A percentile compares a stretch with the other conserved stretches of the same genome.
Conservation (phyloP, 2,797 vertebrate genomes). For the Anguilla marmorata region DNA sequence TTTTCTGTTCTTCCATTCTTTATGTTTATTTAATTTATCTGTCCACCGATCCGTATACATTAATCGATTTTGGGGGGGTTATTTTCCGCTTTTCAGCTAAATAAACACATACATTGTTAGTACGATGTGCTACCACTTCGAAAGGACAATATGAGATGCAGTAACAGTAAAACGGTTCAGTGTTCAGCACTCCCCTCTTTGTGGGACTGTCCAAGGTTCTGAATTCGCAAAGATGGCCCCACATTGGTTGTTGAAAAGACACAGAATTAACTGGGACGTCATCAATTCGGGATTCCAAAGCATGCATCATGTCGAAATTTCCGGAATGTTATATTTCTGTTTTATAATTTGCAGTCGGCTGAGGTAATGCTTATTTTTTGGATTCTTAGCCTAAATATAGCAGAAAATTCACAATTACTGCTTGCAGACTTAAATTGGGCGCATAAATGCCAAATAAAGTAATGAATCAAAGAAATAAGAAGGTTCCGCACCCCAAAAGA, state of each 20-base stretch:
- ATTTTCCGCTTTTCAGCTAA: not conserved
- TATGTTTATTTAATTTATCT: not conserved
- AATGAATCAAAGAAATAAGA: too few species aligned
- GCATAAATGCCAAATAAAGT: too few species aligned
- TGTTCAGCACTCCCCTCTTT: not conserved
- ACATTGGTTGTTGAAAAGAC: not conserved
- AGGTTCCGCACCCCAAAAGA: too few species aligned
- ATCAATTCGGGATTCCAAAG: not conserved
- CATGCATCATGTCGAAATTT: not conserved
- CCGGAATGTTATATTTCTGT: not conserved
- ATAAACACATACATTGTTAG: not conserved
- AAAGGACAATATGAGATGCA: not conserved
- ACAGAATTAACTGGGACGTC: not conserved
- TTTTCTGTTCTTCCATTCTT: not conserved
- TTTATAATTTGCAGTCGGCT: not conserved
- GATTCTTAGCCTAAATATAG: too few species aligned
- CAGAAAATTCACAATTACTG: too few species aligned
- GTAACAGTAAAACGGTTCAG: not conserved
- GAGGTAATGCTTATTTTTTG: not conserved
- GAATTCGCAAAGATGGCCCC: not conserved
- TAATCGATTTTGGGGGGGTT: not conserved
- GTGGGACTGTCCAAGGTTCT: constrained; percentile 13
- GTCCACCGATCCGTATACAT: not conserved
- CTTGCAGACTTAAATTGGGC: too few species aligned
- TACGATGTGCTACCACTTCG: not conserved